These are phyloP conservation scores for Cheirogaleus medius DNA, from an alignment of 2,113 vertebrate genomes.

Conservation along the genomic window DNA sequence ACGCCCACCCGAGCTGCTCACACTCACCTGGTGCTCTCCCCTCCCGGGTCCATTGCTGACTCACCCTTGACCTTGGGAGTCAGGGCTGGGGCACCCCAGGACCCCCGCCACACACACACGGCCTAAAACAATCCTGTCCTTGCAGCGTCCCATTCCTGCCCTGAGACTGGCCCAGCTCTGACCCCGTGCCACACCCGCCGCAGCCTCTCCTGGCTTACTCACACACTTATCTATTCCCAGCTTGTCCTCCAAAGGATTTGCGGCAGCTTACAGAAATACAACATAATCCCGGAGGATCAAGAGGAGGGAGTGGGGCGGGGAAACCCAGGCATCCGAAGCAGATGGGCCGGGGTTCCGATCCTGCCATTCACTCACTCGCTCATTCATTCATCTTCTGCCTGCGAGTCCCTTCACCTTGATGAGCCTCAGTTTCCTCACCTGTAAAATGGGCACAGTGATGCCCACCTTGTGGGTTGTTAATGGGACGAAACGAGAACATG, in stretches of 20 bases:
- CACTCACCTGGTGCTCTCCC: not conserved
- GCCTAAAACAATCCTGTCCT: not conserved
- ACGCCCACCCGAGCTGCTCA: fast-evolving
- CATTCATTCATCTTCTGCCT: not conserved
- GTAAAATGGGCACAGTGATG: not conserved
- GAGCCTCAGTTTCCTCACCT: not conserved
- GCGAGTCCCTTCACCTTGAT: not conserved
- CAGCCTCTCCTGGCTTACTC: constrained; percentile 6
- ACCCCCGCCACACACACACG: not conserved
- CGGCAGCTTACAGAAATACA: constrained; percentile 47
- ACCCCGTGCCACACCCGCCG: not conserved
- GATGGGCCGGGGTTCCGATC: not conserved
- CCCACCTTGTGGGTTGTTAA: not conserved
- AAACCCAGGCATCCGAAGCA: not conserved
- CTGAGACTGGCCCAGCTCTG: not conserved
- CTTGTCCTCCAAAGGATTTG: constrained; percentile 9
- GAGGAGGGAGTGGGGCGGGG: not conserved
- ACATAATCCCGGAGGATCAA: not conserved
- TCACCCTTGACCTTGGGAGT: not conserved
- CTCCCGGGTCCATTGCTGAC: not conserved
- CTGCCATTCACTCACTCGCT: not conserved
- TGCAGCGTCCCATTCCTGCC: not conserved
- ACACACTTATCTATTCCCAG: constrained; percentile 24
- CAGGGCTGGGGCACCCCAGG: not conserved
- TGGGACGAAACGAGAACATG: fast-evolving